Percentiles rank a stretch among this genome's conserved stretches.
phyloP scores from a whole-genome alignment of 2,888 invertebrate genomes.

The Melipona beecheii region DNA sequence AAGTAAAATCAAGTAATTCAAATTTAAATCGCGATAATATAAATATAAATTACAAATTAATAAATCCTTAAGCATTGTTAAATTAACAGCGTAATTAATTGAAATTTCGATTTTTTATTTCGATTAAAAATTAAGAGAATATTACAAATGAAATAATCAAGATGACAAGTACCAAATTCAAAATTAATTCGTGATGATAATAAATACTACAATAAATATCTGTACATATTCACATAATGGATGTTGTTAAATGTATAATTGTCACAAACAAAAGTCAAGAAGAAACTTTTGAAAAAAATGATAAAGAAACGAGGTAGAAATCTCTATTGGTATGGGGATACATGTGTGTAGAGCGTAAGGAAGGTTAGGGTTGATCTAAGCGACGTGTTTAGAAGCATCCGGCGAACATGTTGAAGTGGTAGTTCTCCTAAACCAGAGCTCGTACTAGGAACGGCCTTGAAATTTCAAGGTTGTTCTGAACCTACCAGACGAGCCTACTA shows the following conservation, averaged over 20 bases:
- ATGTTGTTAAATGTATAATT: too few relatives aligned
- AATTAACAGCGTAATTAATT: too few relatives aligned
- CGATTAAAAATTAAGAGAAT: too few relatives aligned
- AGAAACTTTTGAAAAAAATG: not conserved
- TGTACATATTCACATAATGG: not conserved
- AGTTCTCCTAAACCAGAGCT: conserved; percentile 69
- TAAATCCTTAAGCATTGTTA: too few relatives aligned
- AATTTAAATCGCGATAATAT: not conserved
- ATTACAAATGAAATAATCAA: too few relatives aligned
- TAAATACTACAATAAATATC: not conserved
- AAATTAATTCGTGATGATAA: too few relatives aligned
- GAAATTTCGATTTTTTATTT: too few relatives aligned
- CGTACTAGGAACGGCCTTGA: conserved; percentile 64
- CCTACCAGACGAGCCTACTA: conserved; percentile 60
- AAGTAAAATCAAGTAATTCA: not conserved
- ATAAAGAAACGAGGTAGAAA: not conserved
- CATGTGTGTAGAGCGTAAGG: conserved; percentile 51
- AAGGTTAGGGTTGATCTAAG: conserved; percentile 76
- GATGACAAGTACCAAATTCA: too few relatives aligned
- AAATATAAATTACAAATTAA: not conserved
- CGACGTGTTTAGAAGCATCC: conserved; percentile 80
- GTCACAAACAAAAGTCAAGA: not conserved
- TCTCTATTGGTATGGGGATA: not conserved
- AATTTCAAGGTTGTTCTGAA: conserved; percentile 64
- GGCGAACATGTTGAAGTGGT: conserved; percentile 76